Base-by-base conservation (phyloP, 2,888 invertebrate genomes). In the Acleris cristana region DNA sequence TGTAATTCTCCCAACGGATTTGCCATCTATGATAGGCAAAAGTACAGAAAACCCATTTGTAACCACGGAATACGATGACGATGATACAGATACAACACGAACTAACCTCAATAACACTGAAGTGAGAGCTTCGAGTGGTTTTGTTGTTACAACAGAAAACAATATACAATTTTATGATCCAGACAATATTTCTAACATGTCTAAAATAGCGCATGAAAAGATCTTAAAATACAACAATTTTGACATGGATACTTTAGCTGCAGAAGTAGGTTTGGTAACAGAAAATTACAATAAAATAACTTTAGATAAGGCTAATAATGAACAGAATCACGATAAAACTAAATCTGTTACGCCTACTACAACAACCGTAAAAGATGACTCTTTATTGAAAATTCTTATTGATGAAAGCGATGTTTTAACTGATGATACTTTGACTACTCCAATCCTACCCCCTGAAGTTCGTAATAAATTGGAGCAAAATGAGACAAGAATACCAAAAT, bases 401-500 rank as follows among this genome's bases (percentile, higher is more conserved):
- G 18, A 48, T 16, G 48, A 48, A 7, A 18, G 21, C 49, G 12
- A 40, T 26, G 44, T 19, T 54, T 58, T n/a, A 55, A n/a, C n/a
- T n/a, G 8, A 52, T 18, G 21, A 52, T 19, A 58, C 19, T 45
- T 52, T 52, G 19, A 51, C 57, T 12, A 40, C 34, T 44, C n/a
- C 49, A 30, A 26, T 14, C 4, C 57, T 48, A 18, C 7, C 12
- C 4, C n/a, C 34, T 49, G 5, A 69, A 14, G 30, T 49, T 16
- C 73, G 73, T 12, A 30, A 23, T 51, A 8, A 40, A 8, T 70
- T 70, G 23, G 40, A 54, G 0, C 80, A 83, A 71, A 71, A 69
- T 30, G 73, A 82, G n/a, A 59, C 77, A n/a, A 61, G 55, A 19
- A 71, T 84, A 69, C 73, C 79, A 5, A 78, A 74, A 70, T 74